A percentile compares a stretch with the other conserved stretches of the same genome.
phyloP scores from a whole-genome alignment of 2,797 vertebrate species.

The Champsocephalus esox region DNA sequence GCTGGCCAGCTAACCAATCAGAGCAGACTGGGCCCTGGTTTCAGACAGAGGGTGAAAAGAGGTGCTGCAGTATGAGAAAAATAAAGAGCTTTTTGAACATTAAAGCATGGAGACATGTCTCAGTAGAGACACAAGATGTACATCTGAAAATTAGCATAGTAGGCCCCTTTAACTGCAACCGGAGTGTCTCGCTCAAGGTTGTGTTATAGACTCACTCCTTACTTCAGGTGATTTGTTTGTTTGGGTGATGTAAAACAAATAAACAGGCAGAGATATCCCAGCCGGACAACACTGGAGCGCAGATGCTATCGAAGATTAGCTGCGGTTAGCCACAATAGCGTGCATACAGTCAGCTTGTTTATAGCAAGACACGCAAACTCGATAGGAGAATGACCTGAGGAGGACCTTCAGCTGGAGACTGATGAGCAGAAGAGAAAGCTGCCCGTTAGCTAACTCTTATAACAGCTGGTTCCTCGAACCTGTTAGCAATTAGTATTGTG shows the following conservation, averaged over 20 bases:
- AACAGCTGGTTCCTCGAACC: conserved; percentile 27
- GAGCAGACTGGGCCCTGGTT: too few species aligned
- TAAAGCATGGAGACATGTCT: too few species aligned
- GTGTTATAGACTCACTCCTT: conserved; percentile 21
- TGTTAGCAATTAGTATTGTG: conserved; percentile 9
- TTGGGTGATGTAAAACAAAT: conserved; percentile 27
- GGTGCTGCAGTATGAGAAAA: too few species aligned
- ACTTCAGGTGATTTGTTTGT: conserved; percentile 59
- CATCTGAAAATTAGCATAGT: neutral
- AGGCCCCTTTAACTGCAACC: too few species aligned
- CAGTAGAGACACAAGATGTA: too few species aligned
- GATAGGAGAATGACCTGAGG: conserved; percentile 13
- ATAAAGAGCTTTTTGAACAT: too few species aligned
- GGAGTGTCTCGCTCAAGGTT: too few species aligned
- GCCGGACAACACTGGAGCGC: conserved; percentile 36
- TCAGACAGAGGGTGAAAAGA: too few species aligned
- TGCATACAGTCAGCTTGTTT: conserved; percentile 46
- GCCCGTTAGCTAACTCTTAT: conserved; percentile 19
- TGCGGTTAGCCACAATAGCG: conserved; percentile 22
- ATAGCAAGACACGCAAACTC: conserved; percentile 41
- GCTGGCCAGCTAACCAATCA: too few species aligned
- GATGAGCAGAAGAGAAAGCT: conserved; percentile 26
- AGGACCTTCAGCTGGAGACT: conserved; percentile 24
- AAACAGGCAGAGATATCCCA: conserved; percentile 19
- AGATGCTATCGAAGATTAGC: conserved; percentile 48